Conservation (phyloP, 2,888 invertebrate genomes). For the Polymixis lichenea region DNA sequence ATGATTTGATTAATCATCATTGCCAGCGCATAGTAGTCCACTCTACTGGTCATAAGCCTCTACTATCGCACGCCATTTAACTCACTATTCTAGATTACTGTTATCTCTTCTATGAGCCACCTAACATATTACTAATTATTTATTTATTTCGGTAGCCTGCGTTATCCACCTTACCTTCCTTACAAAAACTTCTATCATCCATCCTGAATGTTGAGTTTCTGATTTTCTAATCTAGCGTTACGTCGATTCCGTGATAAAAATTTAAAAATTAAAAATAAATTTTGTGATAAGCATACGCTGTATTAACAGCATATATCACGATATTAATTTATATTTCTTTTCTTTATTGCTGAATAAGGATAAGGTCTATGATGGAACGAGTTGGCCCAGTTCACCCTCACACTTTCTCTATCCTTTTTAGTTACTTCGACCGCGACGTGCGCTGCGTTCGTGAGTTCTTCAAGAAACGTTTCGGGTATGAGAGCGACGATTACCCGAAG, state of each 20-base stretch:
- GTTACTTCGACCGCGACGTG: constrained; percentile 98
- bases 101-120: neutral
- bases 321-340: too few species aligned
- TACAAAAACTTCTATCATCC: neutral
- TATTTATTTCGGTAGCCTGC: neutral
- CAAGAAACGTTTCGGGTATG: constrained; percentile 96
- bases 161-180: neutral
- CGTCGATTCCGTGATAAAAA: too few species aligned
- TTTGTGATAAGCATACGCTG: too few species aligned
- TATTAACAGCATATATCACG: too few species aligned
- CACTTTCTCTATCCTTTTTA: constrained; percentile 70
- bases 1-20: neutral
- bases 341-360: too few species aligned
- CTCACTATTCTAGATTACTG: neutral
- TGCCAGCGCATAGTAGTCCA: neutral
- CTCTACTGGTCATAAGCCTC: too few species aligned
- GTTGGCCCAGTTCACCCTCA: too few species aligned
- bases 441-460: constrained; percentile 97
- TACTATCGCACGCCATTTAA: neutral
- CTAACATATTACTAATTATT: neutral
- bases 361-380: too few species aligned
- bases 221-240: neutral
- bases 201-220: neutral
- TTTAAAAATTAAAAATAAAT: too few species aligned
- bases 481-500: constrained; percentile 95